Conservation (phyloP, 2,113 vertebrate genomes). For the Istiophorus platypterus region DNA sequence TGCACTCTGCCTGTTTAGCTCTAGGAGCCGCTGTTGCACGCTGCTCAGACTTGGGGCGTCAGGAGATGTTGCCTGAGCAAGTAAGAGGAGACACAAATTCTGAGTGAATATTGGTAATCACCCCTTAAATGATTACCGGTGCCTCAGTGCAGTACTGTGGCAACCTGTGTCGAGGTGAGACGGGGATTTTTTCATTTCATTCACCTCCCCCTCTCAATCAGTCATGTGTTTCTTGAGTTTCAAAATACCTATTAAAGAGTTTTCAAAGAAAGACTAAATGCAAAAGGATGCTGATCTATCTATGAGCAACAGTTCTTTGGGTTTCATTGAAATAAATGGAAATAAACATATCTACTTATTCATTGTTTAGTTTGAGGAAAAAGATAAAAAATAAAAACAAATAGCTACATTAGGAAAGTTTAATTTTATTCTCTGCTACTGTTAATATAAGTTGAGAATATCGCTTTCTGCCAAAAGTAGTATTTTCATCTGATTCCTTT, state of each 20-base stretch:
- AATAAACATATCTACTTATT: no score
- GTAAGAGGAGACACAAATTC: not conserved
- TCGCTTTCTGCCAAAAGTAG: no score
- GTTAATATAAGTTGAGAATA: no score
- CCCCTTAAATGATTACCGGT: not conserved
- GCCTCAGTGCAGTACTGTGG: not conserved
- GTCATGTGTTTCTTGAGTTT: not conserved
- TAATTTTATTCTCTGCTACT: no score
- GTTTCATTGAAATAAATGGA: no score
- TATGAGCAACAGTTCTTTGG: no score
- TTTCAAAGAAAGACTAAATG: not conserved
- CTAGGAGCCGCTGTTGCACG: slow-evolving; percentile 91
- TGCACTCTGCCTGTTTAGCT: slow-evolving; percentile 91
- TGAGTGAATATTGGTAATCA: not conserved
- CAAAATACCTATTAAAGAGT: not conserved
- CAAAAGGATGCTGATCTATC: no score
- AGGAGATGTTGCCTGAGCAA: slow-evolving; percentile 28
- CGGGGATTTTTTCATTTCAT: not conserved
- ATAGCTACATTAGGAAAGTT: no score
- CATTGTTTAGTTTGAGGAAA: not conserved
- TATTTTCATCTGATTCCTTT: no score
- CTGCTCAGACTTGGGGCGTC: slow-evolving; percentile 48
- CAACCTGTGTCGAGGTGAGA: no score
- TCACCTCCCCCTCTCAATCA: not conserved
- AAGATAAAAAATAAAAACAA: not conserved